Percentiles rank a stretch among this genome's conserved stretches.
phyloP scores from a whole-genome alignment of 2,888 invertebrate genomes.

The Thyatira batis region DNA sequence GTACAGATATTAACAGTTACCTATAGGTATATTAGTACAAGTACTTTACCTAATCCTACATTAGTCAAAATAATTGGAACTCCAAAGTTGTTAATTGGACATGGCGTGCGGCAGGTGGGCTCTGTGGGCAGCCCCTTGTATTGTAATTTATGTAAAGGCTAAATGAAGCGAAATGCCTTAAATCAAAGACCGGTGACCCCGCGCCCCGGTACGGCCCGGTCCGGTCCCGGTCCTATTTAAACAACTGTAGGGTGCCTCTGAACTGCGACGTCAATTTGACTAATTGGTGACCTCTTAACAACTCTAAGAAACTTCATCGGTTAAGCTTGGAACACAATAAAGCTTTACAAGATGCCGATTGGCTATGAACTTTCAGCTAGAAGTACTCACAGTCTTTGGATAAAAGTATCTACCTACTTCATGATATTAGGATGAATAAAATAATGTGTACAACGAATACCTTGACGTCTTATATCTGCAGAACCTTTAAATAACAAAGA shows the following conservation, averaged over 20 bases:
- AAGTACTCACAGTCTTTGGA: too few relatives aligned
- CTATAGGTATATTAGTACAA: too few relatives aligned
- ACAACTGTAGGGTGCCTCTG: conserved; percentile 24
- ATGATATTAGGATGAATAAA: too few relatives aligned
- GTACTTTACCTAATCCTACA: not conserved
- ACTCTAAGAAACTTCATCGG: conserved; percentile 43
- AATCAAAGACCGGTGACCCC: conserved; percentile 26
- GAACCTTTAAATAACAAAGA: too few relatives aligned
- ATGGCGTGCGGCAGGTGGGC: not conserved
- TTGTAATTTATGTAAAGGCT: conserved; percentile 31
- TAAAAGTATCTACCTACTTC: too few relatives aligned
- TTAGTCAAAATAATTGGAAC: not conserved
- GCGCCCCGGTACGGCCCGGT: conserved; percentile 6
- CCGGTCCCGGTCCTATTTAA: conserved; percentile 10
- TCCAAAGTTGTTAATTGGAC: not conserved
- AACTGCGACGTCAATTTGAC: conserved; percentile 50
- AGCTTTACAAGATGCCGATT: not conserved
- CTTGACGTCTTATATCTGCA: too few relatives aligned
- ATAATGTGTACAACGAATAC: too few relatives aligned
- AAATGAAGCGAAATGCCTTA: conserved; percentile 18
- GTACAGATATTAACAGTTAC: too few relatives aligned
- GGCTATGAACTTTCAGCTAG: not conserved
- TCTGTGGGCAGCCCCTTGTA: not conserved
- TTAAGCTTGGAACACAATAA: conserved; percentile 21
- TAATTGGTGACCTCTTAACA: conserved; percentile 51